A percentile compares a stretch with the other conserved stretches of the same genome.
Conservation (phyloP, 35 echinoderm and acorn worm species). For the Holothuria glaberrima region DNA sequence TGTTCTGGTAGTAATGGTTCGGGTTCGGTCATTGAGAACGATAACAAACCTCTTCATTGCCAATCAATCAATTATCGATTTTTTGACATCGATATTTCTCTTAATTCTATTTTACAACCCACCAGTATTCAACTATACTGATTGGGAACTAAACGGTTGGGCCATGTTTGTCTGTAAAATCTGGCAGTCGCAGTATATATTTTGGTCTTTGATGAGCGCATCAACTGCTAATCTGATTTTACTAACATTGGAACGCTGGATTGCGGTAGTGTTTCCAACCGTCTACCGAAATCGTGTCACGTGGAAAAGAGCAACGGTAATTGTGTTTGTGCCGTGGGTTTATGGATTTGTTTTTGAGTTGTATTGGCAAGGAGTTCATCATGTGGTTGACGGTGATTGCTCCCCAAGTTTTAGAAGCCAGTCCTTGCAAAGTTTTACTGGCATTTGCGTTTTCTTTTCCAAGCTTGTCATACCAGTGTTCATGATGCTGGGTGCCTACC, state of each 20-base stretch:
- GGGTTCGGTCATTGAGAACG: background rate
- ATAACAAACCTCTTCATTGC: conserved; percentile 12
- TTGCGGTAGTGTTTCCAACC: background rate
- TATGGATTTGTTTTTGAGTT: background rate
- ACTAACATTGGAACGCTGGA: background rate
- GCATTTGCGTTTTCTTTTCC: background rate
- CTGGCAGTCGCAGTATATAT: conserved; percentile 15
- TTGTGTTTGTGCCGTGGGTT: background rate
- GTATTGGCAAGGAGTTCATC: background rate
- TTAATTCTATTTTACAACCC: background rate
- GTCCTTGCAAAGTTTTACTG: background rate
- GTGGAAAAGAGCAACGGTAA: background rate
- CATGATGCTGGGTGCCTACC: background rate
- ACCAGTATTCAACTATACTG: background rate
- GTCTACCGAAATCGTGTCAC: background rate
- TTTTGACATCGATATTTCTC: background rate
- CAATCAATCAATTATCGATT: conserved; percentile 42
- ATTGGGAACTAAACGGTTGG: background rate
- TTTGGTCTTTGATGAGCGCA: background rate
- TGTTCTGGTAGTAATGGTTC: background rate
- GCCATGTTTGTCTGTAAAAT: background rate
- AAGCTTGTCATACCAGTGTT: background rate
- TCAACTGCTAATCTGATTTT: conserved; percentile 21
- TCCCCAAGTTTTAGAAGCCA: background rate
- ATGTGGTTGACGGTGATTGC: background rate